phyloP scores from a whole-genome alignment of 2,113 vertebrate genomes.

The Xiphophorus maculatus region DNA sequence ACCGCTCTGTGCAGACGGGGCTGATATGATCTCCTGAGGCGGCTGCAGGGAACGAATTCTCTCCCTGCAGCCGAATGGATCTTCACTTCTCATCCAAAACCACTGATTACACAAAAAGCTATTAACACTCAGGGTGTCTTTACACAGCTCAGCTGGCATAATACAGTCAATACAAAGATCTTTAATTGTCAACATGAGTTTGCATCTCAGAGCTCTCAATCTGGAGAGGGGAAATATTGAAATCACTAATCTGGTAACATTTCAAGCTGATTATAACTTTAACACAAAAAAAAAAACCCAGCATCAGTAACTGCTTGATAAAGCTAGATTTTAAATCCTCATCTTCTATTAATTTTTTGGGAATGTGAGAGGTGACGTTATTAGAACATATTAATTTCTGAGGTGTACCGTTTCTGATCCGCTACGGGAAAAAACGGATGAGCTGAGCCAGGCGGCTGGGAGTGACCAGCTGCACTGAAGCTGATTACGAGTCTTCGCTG shows the following conservation, averaged over 20 bases:
- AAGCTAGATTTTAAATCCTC: not conserved
- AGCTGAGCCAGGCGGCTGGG: not conserved
- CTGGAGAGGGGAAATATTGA: not conserved
- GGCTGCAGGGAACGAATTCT: not conserved
- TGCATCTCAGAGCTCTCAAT: not conserved
- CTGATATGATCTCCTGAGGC: not conserved
- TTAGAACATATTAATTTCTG: not conserved
- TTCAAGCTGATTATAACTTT: not conserved
- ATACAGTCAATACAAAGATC: not conserved
- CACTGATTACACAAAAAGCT: not conserved
- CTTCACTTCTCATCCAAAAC: not conserved
- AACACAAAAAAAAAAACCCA: not conserved
- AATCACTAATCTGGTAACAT: not conserved
- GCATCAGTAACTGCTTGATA: not conserved
- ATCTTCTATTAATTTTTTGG: not conserved
- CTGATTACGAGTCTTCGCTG: not conserved
- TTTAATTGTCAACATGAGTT: not conserved
- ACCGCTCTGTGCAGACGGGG: not conserved
- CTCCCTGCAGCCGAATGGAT: conserved; percentile 10
- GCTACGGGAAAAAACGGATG: not conserved
- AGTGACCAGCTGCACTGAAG: not conserved
- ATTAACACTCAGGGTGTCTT: not conserved
- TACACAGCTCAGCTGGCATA: not conserved
- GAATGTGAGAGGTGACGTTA: not conserved
- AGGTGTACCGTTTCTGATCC: not conserved